Evolutionary conservation across 2,888 invertebrate genomes (phyloP), one percentile per base, ranked within the genome.

Genomic region (Patella caerulea): DNA sequence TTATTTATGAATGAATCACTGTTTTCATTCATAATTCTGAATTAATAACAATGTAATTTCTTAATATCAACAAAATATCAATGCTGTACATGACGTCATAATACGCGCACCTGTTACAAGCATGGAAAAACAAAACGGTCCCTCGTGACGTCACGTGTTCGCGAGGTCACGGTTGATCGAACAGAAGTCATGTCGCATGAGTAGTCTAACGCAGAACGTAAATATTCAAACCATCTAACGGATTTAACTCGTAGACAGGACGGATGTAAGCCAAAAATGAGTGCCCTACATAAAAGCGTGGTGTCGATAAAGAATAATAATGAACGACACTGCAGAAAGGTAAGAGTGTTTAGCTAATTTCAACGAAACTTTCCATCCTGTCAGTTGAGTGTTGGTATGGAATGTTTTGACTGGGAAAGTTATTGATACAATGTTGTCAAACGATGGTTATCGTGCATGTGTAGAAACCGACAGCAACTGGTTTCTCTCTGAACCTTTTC

Each of bases 101-200:
- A 71, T 34, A 19, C 73, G 73, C 29, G 54, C 75, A 75, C 75
- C 75, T 75, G 75, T 65, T 75, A 70, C 75, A 75, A 65, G 29
- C 69, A n/a, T 19, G 73, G 59, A 59, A 74, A 59, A 52, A 65
- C 59, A 52, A 59, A 69, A 56, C 52, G 56, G 45, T 55, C 73
- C 55, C 65, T n/a, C 69, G 74, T 79, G 79, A 79, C 79, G 79
- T 79, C 79, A 79, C 76, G 53, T 53, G 55, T 55, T 76, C 72
- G 72, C 19, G 53, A 74, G 71, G 72, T 76, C 76, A 76, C 45
- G 56, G 76, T 55, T 76, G 71, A 71, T 72, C 14, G 17, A 65
- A 65, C 65, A 12, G 65, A 45, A 72, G 77, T 54, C 72, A 72
- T 77, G 76, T 77, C 74, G 65, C 65, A 65, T 65, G 65, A 24